Evolutionary conservation across 2,113 vertebrate species (phyloP).

Genomic region (Colinus virginianus): DNA sequence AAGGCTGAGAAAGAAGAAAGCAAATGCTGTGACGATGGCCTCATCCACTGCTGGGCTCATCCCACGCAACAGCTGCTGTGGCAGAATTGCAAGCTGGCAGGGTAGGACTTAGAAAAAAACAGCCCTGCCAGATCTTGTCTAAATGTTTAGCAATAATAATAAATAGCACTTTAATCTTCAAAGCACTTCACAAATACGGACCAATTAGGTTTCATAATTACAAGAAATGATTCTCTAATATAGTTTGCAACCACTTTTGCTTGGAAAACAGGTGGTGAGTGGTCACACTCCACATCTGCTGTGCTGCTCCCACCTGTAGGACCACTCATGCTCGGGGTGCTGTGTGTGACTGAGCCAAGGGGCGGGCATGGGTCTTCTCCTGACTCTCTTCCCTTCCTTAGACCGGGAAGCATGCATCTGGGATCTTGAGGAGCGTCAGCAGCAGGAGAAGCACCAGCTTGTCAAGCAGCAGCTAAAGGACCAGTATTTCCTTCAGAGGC

Average conservation of each 20-base stretch:
- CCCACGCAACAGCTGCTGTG: conserved; percentile 53
- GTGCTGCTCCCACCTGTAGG: accelerated
- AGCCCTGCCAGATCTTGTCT: conserved; percentile 58
- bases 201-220: conserved; percentile 56
- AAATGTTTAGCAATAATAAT: conserved; percentile 71
- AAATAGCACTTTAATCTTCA: conserved; percentile 49
- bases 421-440: conserved; percentile 92
- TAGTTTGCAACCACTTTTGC: not conserved
- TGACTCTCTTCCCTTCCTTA: conserved; percentile 52
- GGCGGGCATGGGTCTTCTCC: not conserved
- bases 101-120: conserved; percentile 25
- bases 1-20: not conserved
- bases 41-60: conserved; percentile 34
- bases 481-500: conserved; percentile 96
- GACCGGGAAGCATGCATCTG: conserved; percentile 89
- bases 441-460: conserved; percentile 92
- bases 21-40: not conserved
- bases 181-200: conserved; percentile 41
- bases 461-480: conserved; percentile 98
- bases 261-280: not conserved
- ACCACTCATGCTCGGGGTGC: not conserved
- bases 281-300: not conserved
- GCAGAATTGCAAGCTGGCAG: conserved; percentile 35
- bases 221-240: not conserved
- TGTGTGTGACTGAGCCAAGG: not conserved